Evolutionary conservation across 2,888 invertebrate genomes (phyloP).

Genomic region (Lepidocyrtoides sp.): DNA sequence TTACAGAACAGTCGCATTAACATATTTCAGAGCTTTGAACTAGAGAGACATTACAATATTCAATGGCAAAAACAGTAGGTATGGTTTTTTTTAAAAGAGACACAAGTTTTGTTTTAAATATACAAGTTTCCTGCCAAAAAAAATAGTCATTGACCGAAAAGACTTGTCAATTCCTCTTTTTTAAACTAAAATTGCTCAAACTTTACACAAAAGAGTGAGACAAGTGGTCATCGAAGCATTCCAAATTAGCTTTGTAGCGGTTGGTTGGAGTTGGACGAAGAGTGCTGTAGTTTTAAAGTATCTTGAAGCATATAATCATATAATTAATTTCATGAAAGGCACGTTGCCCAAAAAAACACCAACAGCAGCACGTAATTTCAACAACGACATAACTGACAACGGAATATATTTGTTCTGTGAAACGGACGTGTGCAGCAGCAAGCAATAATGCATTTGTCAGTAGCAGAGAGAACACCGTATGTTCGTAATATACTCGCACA

Average conservation of each 20-base stretch:
- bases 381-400: constrained; percentile 25
- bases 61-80: neutral
- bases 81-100: neutral
- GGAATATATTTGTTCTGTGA: neutral
- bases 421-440: constrained; percentile 4
- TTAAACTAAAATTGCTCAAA: neutral
- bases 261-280: constrained; percentile 17
- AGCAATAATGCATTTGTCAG: neutral
- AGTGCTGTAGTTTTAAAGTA: neutral
- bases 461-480: neutral
- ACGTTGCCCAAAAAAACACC: neutral
- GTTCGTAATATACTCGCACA: neutral
- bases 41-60: too few species aligned
- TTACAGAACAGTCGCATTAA: neutral
- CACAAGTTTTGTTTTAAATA: neutral
- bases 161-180: constrained; percentile 50
- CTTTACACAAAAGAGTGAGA: neutral
- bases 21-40: too few species aligned
- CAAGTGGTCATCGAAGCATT: constrained; percentile 59
- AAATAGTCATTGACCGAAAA: constrained; percentile 50
- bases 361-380: neutral
- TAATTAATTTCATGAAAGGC: constrained; percentile 9
- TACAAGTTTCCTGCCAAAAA: neutral
- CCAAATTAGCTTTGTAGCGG: constrained; percentile 43
- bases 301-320: neutral